These are phyloP conservation scores for Gambelia wislizenii DNA, from an alignment of 2,797 vertebrate genomes.

Conservation along the genomic window DNA sequence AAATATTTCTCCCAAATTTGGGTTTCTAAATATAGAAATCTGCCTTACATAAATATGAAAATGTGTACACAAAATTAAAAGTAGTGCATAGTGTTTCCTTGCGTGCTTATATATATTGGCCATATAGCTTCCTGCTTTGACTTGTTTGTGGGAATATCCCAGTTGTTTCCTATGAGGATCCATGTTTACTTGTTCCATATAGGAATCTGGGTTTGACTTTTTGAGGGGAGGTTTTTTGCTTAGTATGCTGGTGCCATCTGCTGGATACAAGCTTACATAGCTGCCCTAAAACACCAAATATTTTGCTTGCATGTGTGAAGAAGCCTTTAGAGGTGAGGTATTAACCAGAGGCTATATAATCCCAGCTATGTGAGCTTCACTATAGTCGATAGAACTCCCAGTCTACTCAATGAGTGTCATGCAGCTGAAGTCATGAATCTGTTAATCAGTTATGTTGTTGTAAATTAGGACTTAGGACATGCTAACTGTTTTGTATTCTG, in stretches of 20 bases:
- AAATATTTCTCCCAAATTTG: neutral
- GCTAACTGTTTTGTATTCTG: too few relatives aligned
- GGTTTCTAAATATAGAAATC: neutral
- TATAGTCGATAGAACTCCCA: neutral
- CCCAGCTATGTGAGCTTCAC: neutral
- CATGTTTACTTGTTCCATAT: neutral
- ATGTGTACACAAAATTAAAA: neutral
- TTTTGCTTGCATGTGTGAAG: neutral
- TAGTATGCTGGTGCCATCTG: slow-evolving; percentile 33
- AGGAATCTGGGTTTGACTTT: neutral
- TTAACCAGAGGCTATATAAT: neutral
- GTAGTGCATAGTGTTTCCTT: neutral
- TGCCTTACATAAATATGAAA: neutral
- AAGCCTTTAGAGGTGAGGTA: neutral
- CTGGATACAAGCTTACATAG: neutral
- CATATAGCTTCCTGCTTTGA: neutral
- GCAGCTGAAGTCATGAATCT: neutral
- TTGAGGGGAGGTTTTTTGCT: neutral
- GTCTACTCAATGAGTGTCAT: neutral
- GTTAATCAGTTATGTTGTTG: too few relatives aligned
- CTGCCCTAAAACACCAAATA: neutral
- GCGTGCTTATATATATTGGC: neutral
- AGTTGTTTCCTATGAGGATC: neutral
- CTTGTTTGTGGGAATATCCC: neutral
- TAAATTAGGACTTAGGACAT: too few relatives aligned